phyloP scores from a whole-genome alignment of 1,140 invertebrate genomes.

The Penaeus vannamei region DNA sequence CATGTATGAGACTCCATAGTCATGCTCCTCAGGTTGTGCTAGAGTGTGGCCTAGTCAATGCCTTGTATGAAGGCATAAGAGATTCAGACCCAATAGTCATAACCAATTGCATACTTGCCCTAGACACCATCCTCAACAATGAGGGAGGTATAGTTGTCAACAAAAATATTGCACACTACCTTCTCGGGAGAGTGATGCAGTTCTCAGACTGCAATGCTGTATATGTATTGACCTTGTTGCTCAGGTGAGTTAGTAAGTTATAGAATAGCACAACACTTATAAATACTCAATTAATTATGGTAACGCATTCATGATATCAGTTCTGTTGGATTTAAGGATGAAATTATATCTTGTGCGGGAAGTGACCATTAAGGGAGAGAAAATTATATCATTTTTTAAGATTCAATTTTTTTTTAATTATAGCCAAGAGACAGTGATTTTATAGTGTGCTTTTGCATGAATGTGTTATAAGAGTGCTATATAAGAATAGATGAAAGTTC shows the following conservation, averaged over 20 bases:
- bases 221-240: constrained; percentile 46
- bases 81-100: constrained; percentile 58
- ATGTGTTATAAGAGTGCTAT: too few species aligned
- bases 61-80: constrained; percentile 48
- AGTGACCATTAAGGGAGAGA: too few species aligned
- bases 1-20: constrained; percentile 30
- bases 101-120: constrained; percentile 46
- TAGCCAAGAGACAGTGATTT: too few species aligned
- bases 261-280: too few species aligned
- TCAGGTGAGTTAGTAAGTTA: constrained; percentile 23
- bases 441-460: too few species aligned
- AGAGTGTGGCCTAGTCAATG: constrained; percentile 36
- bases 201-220: constrained; percentile 57
- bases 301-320: too few species aligned
- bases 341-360: too few species aligned
- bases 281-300: too few species aligned
- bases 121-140: constrained; percentile 41
- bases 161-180: constrained; percentile 54
- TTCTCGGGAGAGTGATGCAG: constrained; percentile 51
- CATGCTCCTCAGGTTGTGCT: constrained; percentile 38
- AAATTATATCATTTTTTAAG: too few species aligned
- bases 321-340: too few species aligned
- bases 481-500: too few species aligned
- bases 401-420: too few species aligned
- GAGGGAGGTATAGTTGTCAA: constrained; percentile 57